Conservation (phyloP, 2,113 vertebrate species). For the Tachysurus fulvidraco region DNA sequence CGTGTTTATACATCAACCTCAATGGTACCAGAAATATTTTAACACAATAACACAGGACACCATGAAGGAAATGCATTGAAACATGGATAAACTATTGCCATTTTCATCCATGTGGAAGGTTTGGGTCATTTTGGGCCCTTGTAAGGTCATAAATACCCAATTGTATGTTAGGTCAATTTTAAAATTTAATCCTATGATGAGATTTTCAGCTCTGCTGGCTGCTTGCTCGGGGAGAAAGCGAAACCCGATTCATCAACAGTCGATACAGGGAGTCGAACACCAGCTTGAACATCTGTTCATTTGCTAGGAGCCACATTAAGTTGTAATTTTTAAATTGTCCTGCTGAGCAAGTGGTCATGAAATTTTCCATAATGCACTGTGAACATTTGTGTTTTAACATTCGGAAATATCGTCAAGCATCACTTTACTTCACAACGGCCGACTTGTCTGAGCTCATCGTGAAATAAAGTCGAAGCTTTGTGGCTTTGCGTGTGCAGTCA, state of each 20-base stretch:
- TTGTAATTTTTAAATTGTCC: not conserved
- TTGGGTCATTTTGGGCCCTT: not conserved
- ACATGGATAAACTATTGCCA: not conserved
- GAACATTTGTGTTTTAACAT: not conserved
- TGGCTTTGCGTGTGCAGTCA: no score
- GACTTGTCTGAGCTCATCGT: not conserved
- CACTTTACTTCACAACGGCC: no score
- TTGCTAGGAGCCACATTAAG: not conserved
- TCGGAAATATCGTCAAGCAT: not conserved
- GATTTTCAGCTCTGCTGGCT: not conserved
- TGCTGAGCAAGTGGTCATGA: not conserved
- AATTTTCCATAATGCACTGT: not conserved
- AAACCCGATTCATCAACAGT: not conserved
- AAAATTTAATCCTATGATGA: not conserved
- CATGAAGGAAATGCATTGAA: not conserved
- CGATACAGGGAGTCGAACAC: not conserved
- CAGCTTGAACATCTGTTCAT: not conserved
- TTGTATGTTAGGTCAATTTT: not conserved
- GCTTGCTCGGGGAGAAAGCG: not conserved
- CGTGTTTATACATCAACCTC: not conserved
- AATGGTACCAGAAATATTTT: not conserved
- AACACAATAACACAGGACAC: not conserved
- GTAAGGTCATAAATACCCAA: not conserved
- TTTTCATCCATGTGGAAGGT: not conserved
- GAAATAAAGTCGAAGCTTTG: not conserved